These are phyloP conservation scores for Poeciliopsis gracilis DNA, from an alignment of 2,797 vertebrate species.

Conservation along the genomic window DNA sequence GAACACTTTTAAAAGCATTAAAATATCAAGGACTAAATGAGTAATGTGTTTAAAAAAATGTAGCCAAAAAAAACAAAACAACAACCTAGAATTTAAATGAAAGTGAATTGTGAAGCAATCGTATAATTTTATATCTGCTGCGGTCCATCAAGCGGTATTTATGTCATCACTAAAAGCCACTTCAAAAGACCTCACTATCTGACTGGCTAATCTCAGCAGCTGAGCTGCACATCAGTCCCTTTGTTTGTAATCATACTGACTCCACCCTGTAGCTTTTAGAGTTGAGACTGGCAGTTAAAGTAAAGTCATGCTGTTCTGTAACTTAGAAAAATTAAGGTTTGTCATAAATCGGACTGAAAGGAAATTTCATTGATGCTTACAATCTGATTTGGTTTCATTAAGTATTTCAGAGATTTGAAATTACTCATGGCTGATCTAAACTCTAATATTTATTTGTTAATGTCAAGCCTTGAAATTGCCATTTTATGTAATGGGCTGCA, in stretches of 20 bases:
- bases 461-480: not conserved
- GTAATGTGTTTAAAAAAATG: not conserved
- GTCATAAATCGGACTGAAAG: not conserved
- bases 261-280: not conserved
- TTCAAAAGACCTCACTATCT: not conserved
- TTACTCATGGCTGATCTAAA: not conserved
- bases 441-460: not conserved
- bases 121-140: not conserved
- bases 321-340: not conserved
- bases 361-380: not conserved
- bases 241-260: not conserved
- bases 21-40: not conserved
- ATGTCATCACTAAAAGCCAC: not conserved
- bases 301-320: not conserved
- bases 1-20: constrained; percentile 19
- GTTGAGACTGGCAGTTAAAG: not conserved
- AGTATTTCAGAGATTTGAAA: not conserved
- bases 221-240: not conserved
- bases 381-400: not conserved
- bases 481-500: not conserved
- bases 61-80: too few relatives aligned
- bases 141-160: not conserved
- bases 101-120: not conserved
- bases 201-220: not conserved
- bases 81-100: not conserved